Percentiles rank a stretch among this genome's conserved stretches.
Conservation (phyloP, 2,888 invertebrate species). For the Caenorhabditis sp. region DNA sequence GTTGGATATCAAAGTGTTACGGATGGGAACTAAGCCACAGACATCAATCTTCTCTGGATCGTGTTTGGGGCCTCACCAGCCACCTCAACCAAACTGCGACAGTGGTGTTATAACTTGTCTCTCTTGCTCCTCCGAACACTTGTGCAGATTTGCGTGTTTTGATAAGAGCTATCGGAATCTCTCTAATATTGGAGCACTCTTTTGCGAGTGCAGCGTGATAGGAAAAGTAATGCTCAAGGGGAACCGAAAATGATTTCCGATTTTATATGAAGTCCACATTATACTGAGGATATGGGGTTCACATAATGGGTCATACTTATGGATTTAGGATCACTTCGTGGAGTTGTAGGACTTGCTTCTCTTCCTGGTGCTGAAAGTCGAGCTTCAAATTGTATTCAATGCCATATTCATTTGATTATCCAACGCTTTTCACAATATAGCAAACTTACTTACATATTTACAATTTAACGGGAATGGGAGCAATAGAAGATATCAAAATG, state of each 20-base stretch:
- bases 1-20: too few species aligned
- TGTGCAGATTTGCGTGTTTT: slow-evolving; percentile 31
- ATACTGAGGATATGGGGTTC: too few species aligned
- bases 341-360: too few species aligned
- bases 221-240: slow-evolving; percentile 42
- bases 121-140: slow-evolving; percentile 25
- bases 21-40: too few species aligned
- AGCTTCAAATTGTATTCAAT: too few species aligned
- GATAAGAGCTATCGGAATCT: slow-evolving; percentile 46
- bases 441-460: slow-evolving; percentile 4
- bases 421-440: background rate
- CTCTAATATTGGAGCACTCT: slow-evolving; percentile 16
- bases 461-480: background rate
- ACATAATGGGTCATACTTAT: too few species aligned
- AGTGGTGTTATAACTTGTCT: slow-evolving; percentile 2
- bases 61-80: too few species aligned
- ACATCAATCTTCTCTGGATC: too few species aligned
- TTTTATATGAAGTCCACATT: background rate
- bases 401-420: background rate
- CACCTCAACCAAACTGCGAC: too few species aligned
- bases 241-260: slow-evolving; percentile 21
- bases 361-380: too few species aligned
- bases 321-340: too few species aligned
- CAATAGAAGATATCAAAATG: slow-evolving; percentile 1
- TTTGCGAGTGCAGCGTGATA: slow-evolving; percentile 24